Conservation (phyloP, 2,797 vertebrate species). For the Erpetoichthys calabaricus region DNA sequence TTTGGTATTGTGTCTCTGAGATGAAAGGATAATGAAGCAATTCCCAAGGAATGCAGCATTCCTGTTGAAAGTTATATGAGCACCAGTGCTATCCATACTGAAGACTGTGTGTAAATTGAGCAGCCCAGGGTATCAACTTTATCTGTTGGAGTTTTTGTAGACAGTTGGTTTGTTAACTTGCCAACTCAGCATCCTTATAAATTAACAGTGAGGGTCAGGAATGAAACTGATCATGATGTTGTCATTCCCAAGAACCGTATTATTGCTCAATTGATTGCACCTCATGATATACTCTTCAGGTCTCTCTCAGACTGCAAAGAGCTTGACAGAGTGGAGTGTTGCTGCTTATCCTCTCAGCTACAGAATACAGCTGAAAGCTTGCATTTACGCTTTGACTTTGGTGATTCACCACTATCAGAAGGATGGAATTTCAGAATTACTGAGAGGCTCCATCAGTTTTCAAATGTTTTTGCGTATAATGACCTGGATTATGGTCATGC, state of each 20-base stretch:
- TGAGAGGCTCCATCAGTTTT: background rate
- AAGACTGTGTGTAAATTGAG: slow-evolving; percentile 5
- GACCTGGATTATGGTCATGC: background rate
- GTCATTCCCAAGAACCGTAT: background rate
- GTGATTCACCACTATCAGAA: background rate
- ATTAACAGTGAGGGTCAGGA: slow-evolving; percentile 11
- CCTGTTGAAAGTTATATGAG: slow-evolving; percentile 4
- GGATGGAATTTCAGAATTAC: background rate
- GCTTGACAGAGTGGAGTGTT: no score
- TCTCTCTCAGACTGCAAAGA: no score
- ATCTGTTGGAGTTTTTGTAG: slow-evolving; percentile 1
- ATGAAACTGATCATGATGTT: slow-evolving; percentile 9
- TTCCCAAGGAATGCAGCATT: slow-evolving; percentile 7
- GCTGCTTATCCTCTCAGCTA: background rate
- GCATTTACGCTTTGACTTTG: background rate
- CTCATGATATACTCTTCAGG: background rate
- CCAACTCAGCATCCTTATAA: no score
- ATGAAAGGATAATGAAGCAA: no score
- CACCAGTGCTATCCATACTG: background rate
- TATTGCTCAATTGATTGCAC: slow-evolving; percentile 8
- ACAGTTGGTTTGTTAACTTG: slow-evolving; percentile 4
- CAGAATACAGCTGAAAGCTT: background rate
- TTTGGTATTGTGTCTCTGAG: no score
- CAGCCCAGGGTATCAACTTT: slow-evolving; percentile 1
- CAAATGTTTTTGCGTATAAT: slow-evolving; percentile 1